These are phyloP conservation scores for Ceyx melanurus DNA, from an alignment of 2,113 vertebrate species.

Conservation along the genomic window DNA sequence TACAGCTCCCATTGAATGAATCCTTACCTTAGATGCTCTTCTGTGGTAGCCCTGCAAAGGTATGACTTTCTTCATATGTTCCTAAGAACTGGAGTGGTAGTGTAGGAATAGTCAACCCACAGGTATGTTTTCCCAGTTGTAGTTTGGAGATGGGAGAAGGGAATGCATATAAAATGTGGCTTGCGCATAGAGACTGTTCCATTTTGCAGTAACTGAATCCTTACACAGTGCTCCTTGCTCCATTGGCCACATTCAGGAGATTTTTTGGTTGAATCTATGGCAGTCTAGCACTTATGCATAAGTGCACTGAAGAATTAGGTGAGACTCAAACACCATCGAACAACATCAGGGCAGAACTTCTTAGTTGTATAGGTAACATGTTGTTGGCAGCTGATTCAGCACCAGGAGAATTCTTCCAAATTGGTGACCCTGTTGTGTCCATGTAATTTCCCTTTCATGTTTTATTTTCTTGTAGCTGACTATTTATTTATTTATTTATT, in stretches of 20 bases:
- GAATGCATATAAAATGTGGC: not conserved
- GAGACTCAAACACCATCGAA: not conserved
- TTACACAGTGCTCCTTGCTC: not conserved
- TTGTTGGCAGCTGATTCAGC: not conserved
- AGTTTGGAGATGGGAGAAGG: not conserved
- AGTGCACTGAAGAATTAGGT: not conserved
- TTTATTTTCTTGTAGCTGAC: not conserved
- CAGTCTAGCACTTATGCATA: not conserved
- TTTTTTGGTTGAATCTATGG: slow-evolving; percentile 4
- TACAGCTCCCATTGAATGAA: slow-evolving; percentile 24
- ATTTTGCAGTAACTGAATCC: slow-evolving; percentile 36
- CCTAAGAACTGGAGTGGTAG: not conserved
- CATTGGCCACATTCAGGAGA: not conserved
- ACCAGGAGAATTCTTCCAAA: not conserved
- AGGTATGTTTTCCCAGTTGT: slow-evolving; percentile 38
- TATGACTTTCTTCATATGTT: not conserved
- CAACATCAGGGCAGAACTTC: not conserved
- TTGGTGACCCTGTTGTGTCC: not conserved
- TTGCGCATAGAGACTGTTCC: slow-evolving; percentile 32
- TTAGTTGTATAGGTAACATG: slow-evolving; percentile 13
- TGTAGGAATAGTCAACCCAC: slow-evolving; percentile 5
- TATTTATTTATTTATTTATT: not conserved
- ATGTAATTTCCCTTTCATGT: not conserved
- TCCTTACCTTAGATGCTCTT: slow-evolving; percentile 4
- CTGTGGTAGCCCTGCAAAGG: not conserved